These are phyloP conservation scores for Troides helena DNA, from an alignment of 2,888 invertebrate genomes.

Conservation along the genomic window DNA sequence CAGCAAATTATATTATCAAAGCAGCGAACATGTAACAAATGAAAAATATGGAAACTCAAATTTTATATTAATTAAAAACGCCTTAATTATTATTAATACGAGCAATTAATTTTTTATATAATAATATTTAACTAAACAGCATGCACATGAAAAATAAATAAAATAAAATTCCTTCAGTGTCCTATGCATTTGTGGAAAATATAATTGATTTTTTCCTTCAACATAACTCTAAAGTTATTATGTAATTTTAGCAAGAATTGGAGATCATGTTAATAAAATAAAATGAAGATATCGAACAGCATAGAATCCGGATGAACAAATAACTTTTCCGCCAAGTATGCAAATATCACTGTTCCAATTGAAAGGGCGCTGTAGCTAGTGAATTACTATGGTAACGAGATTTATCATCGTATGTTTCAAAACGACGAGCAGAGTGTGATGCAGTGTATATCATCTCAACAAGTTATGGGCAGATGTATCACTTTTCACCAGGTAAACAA, in stretches of 20 bases:
- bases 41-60: constrained; percentile 43
- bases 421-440: too few relatives aligned
- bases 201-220: not conserved
- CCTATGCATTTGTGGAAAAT: not conserved
- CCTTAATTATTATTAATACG: not conserved
- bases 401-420: too few relatives aligned
- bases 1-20: constrained; percentile 72
- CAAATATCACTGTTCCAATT: too few relatives aligned
- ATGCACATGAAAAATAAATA: constrained; percentile 20
- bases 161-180: not conserved
- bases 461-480: too few relatives aligned
- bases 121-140: constrained; percentile 12
- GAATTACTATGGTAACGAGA: too few relatives aligned
- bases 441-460: too few relatives aligned
- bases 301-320: not conserved
- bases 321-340: too few relatives aligned
- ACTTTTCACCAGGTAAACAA: too few relatives aligned
- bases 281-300: not conserved
- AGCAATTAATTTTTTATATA: constrained; percentile 7
- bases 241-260: not conserved
- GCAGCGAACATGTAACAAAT: constrained; percentile 75
- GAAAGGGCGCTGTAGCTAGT: too few relatives aligned
- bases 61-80: constrained; percentile 13
- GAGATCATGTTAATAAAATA: not conserved
- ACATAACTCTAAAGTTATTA: too few relatives aligned